Evolutionary conservation across 2,888 invertebrate species (phyloP), one percentile per base, ranked within the genome.

Genomic region (Ecdyonurus torrentis): DNA sequence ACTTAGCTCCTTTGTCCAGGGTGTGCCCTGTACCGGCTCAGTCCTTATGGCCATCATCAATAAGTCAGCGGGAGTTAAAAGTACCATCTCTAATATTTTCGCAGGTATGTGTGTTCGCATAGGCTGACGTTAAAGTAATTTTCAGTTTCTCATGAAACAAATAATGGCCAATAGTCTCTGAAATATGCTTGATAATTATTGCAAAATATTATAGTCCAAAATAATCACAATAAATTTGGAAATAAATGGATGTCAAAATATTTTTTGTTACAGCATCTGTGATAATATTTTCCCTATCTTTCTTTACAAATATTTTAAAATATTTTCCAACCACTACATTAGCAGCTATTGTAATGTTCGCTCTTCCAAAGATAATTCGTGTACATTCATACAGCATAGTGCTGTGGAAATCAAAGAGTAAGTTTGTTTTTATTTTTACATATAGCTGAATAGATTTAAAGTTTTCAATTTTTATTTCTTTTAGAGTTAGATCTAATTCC

Each of bases 21-120:
- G 89, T 0, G 87, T 87, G 73, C 89, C 90, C 1, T 83, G 87
- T 25, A 83, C 83, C 71, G 89, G 85, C 50, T 86, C 86, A 1
- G 86, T 87, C 72, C 83, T 85, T 1, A 76, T 86, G 68, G 84
- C 88, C 70, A 90, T 89, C 65, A 87, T 91, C 52, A 89, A 87
- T 15, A 37, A 37, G 7, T 5, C 37, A 15, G 37, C 37, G 15
- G 37, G 37, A 15, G 37, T 37, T 5, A 5, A 37, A 15, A 37
- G 7, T 37, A 37, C 37, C 37, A 5, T 37, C 7, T 5, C 37
- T 10, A 15, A 15, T 10, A 15, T 15, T 5, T 5, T 37, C 15
- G 37, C 37, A 37, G 37, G 37, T 37, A 37, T 5, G 37, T 10
- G 37, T n/a, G n/a, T n/a, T n/a, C n/a, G n/a, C n/a, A n/a, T n/a